Conservation (phyloP, 2,797 vertebrate species). For the Lacerta agilis region DNA sequence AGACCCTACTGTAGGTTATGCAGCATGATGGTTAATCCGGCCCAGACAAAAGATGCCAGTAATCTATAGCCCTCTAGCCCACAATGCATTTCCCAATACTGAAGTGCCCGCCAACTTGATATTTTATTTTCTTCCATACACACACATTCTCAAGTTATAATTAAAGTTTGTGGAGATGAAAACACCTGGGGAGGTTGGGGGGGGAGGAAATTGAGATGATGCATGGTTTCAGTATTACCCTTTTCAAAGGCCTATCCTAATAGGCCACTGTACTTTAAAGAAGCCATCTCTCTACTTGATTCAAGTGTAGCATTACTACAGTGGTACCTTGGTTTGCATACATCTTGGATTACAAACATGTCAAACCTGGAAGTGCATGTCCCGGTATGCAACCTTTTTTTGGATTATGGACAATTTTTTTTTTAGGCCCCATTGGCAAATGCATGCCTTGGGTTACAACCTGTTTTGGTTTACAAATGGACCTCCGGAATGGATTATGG, state of each 20-base stretch:
- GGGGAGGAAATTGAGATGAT: background rate
- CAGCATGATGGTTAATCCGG: background rate
- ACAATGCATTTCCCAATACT: background rate
- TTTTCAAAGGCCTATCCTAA: background rate
- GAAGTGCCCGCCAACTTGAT: background rate
- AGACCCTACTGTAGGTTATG: background rate
- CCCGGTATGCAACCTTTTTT: no score
- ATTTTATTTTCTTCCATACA: background rate
- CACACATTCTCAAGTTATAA: background rate
- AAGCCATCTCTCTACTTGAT: background rate
- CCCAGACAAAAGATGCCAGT: background rate
- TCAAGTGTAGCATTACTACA: background rate
- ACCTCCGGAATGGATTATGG: no score
- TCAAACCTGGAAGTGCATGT: no score
- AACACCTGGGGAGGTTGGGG: background rate
- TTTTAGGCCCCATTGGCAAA: no score
- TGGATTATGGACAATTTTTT: no score
- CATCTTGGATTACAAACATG: no score
- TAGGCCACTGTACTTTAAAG: no score
- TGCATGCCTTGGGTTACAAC: no score
- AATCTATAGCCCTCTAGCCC: background rate
- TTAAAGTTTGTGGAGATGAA: background rate
- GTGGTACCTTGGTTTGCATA: no score
- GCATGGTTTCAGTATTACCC: background rate
- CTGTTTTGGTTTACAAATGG: no score